Evolutionary conservation across 2,797 vertebrate genomes (phyloP).

Genomic region (Intellagama lesueurii): DNA sequence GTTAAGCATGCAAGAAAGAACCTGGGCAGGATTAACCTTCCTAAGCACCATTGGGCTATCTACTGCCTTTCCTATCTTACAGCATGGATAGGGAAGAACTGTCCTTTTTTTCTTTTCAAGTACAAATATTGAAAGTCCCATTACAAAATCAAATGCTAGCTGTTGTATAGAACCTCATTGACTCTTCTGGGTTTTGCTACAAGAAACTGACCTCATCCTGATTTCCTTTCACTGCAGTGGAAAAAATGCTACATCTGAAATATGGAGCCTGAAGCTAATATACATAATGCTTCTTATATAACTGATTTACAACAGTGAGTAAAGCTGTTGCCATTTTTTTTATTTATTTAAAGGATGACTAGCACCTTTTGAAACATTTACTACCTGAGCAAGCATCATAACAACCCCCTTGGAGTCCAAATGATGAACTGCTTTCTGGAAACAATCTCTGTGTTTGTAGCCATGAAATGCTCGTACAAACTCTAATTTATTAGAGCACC

Average conservation of each 20-base stretch:
- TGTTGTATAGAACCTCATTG: not conserved
- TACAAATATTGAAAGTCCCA: not conserved
- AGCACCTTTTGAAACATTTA: conserved; percentile 36
- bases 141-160: not conserved
- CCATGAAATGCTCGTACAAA: conserved; percentile 19
- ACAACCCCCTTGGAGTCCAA: not conserved
- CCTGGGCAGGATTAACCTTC: too few relatives aligned
- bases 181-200: not conserved
- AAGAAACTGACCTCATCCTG: not conserved
- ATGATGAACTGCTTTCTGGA: conserved; percentile 12
- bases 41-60: too few relatives aligned
- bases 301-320: conserved; percentile 19
- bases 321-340: conserved; percentile 24
- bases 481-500: not conserved
- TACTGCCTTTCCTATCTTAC: too few relatives aligned
- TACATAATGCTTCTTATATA: conserved; percentile 27
- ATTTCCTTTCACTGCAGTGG: conserved; percentile 3
- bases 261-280: conserved; percentile 9
- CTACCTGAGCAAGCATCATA: conserved; percentile 15
- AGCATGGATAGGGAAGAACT: too few relatives aligned
- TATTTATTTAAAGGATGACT: conserved; percentile 4
- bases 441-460: not conserved
- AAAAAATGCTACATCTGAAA: conserved; percentile 5
- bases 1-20: too few relatives aligned
- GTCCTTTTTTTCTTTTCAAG: too few relatives aligned